Conservation (phyloP, 2,888 invertebrate species). For the Neoscelio sp. region DNA sequence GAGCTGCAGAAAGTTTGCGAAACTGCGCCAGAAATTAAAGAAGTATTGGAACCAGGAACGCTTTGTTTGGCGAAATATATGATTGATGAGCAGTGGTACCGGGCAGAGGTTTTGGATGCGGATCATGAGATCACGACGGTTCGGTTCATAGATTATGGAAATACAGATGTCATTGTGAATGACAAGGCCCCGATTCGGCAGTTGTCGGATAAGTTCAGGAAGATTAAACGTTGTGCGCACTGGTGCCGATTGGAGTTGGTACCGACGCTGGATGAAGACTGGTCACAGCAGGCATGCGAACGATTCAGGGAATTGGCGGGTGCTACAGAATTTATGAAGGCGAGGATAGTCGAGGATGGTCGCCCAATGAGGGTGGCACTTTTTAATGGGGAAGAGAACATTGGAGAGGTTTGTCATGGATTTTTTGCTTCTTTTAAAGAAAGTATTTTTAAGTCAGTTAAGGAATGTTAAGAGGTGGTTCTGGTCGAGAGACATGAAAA, state of each 20-base stretch:
- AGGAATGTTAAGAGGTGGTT: no score
- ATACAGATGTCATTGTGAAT: slow-evolving; percentile 89
- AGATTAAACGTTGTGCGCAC: no score
- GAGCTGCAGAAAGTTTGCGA: slow-evolving; percentile 85
- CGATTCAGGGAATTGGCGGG: slow-evolving; percentile 83
- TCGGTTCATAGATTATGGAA: slow-evolving; percentile 91
- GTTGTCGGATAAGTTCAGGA: slow-evolving; percentile 85
- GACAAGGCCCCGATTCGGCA: slow-evolving; percentile 86
- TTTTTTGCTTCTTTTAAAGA: no score
- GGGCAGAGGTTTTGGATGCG: slow-evolving; percentile 93
- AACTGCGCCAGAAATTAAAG: slow-evolving; percentile 84
- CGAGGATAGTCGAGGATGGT: no score
- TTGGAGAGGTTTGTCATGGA: slow-evolving; percentile 18
- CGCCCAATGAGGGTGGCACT: slow-evolving; percentile 1
- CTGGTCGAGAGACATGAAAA: no score
- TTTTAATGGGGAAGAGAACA: neutral
- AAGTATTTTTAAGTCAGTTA: no score
- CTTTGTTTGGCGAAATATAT: slow-evolving; percentile 92
- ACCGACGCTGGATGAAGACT: slow-evolving; percentile 83
- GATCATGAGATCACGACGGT: slow-evolving; percentile 90
- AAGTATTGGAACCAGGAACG: slow-evolving; percentile 85
- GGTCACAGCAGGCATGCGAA: slow-evolving; percentile 85
- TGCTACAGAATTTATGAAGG: no score
- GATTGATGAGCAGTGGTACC: slow-evolving; percentile 95
- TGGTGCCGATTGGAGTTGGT: slow-evolving; percentile 72